Evolutionary conservation across 2,113 vertebrate species (phyloP), one percentile per base, ranked within the genome.

Genomic region (Sclerurus mexicanus): DNA sequence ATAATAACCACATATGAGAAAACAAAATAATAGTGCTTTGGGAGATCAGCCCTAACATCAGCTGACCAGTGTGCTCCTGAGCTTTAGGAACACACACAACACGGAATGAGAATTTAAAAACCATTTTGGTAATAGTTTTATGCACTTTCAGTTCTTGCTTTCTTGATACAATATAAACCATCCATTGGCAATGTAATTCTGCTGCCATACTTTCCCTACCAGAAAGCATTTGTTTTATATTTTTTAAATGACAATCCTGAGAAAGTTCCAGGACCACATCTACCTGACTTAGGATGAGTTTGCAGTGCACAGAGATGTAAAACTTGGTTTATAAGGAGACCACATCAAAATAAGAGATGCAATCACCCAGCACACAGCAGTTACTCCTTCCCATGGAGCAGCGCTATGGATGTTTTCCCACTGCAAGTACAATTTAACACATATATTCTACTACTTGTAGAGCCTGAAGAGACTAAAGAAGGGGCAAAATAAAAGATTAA

Each of bases 1-100:
- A 13, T 75, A 94, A 95, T 87, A 93, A 47, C 67, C 50, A 90
- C 28, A 67, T 85, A 79, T 50, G 42, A 94, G 81, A 87, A 92
- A 94, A 69, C 71, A 91, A 88, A 91, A n/a, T 13, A 82, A 58
- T 23, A 82, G 18, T 39, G 90, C 67, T 94, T 82, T 5, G 2
- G 75, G 82, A 94, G 50, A 80, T 62, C 40, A 71, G 79, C 78
- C 40, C 52, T 64, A 50, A 19, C 30, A 86, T 52, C 33, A 7
- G 33, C 72, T 79, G 67, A 20, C 75, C 72, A 67, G 35, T 0
- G 0, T 39, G 58, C 11, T 80, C 46, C 63, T 66, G 49, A 74
- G 50, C 46, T 80, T 85, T 42, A 94, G 68, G 72, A 79, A 50
- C 58, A 71, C 9, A 4, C 2, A 47, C 28, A 74, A 87, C 23